Evolutionary conservation across 2,113 vertebrate genomes (phyloP).

Genomic region (Neodontobutis hainanensis): DNA sequence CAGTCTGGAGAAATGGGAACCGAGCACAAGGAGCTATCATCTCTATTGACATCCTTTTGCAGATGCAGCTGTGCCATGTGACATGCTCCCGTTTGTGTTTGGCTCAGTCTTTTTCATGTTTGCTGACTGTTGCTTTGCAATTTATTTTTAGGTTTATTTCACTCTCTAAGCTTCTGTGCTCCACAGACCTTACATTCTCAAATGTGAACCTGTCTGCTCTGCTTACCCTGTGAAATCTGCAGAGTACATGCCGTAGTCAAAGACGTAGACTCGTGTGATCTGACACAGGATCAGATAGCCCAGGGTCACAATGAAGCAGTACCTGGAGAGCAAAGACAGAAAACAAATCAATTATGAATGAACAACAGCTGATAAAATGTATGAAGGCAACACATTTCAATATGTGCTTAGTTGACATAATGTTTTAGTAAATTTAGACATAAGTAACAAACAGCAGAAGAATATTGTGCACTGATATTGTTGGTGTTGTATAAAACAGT

Average conservation of each 20-base stretch:
- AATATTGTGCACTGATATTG: background rate
- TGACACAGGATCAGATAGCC: conserved; percentile 97
- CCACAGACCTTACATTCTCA: background rate
- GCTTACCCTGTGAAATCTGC: conserved; percentile 99
- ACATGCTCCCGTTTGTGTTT: conserved; percentile 26
- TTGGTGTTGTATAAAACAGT: conserved; percentile 10
- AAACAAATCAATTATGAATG: background rate
- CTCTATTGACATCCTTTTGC: conserved; percentile 19
- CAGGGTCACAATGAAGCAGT: conserved; percentile 95
- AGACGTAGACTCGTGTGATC: conserved; percentile 96
- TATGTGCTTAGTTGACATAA: too few species aligned
- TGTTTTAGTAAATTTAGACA: too few species aligned
- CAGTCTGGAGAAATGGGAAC: conserved; percentile 55
- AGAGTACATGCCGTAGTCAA: conserved; percentile 98
- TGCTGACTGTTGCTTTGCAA: background rate
- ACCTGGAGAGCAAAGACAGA: conserved; percentile 72
- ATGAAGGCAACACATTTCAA: background rate
- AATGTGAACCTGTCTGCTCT: background rate
- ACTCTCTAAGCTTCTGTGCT: background rate
- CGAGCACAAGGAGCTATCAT: conserved; percentile 29
- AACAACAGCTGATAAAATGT: background rate
- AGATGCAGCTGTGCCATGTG: conserved; percentile 18
- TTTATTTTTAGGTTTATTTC: conserved; percentile 4
- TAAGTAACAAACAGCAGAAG: background rate
- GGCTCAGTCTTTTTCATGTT: conserved; percentile 2